Percentiles rank a stretch among this genome's conserved stretches.
phyloP scores from a whole-genome alignment of 2,888 invertebrate species.

The Pterobdella sp. region DNA sequence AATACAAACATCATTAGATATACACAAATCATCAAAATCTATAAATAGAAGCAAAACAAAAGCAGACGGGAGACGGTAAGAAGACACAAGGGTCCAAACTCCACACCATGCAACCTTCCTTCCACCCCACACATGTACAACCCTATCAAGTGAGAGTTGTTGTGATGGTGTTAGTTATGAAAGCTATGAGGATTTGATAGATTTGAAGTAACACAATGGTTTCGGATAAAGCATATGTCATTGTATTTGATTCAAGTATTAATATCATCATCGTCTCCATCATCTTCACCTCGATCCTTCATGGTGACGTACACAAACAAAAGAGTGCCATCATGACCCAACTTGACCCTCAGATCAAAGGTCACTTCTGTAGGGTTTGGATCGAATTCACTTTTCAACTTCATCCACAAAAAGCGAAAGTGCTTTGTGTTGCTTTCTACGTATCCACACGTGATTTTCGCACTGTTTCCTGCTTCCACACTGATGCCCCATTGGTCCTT shows the following conservation, averaged over 20 bases:
- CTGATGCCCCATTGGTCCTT: not conserved
- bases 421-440: not conserved
- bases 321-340: conserved; percentile 24
- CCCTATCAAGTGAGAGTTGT: conserved; percentile 10
- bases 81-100: conserved; percentile 21
- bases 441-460: conserved; percentile 11
- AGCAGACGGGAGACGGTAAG: conserved; percentile 6
- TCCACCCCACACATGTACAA: conserved; percentile 31
- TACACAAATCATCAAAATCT: not conserved
- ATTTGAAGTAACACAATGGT: not conserved
- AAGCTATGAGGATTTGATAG: not conserved
- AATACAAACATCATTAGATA: too few species aligned
- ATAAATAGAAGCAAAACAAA: too few species aligned
- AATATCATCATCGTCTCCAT: not conserved
- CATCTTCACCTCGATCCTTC: not conserved
- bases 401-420: conserved; percentile 23
- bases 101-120: conserved; percentile 13
- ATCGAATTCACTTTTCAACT: conserved; percentile 19
- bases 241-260: not conserved
- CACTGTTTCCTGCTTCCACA: conserved; percentile 2
- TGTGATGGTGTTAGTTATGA: conserved; percentile 4
- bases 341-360: conserved; percentile 20
- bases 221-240: not conserved
- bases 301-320: not conserved
- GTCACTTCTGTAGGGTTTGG: conserved; percentile 18